These are phyloP conservation scores for Scatophagus argus DNA, from an alignment of 2,113 vertebrate species.

Conservation along the genomic window DNA sequence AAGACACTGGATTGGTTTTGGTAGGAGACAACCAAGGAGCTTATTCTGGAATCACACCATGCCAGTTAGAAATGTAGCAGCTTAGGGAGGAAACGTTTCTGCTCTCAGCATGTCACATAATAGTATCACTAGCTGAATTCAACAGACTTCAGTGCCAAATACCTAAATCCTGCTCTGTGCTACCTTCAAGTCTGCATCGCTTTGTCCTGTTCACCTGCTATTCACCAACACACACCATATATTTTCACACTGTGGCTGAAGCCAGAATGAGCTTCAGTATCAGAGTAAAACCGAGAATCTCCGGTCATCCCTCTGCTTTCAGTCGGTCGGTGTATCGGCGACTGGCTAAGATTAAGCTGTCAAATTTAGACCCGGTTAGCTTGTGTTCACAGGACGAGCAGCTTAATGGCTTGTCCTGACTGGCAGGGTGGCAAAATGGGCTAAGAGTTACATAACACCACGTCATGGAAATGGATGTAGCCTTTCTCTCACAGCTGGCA, in stretches of 20 bases:
- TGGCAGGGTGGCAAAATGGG: constrained; percentile 29
- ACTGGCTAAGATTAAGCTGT: constrained; percentile 50
- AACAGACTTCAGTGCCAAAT: constrained; percentile 28
- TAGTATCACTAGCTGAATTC: constrained; percentile 17
- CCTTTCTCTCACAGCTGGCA: constrained; percentile 49
- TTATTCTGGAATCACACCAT: constrained; percentile 41
- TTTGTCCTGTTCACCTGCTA: constrained; percentile 37
- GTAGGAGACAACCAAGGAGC: constrained; percentile 29
- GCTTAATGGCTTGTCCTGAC: constrained; percentile 63
- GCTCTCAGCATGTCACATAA: constrained; percentile 45
- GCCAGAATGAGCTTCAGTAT: constrained; percentile 21
- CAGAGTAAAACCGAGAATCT: constrained; percentile 2
- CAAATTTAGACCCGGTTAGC: constrained; percentile 52
- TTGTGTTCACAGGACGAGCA: constrained; percentile 37
- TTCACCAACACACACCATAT: constrained; percentile 18
- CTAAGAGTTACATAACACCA: constrained; percentile 61
- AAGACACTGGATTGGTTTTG: constrained; percentile 18
- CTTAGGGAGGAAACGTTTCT: constrained; percentile 27
- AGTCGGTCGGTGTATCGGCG: constrained; percentile 23
- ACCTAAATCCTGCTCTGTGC: constrained; percentile 35
- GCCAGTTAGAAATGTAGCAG: constrained; percentile 26
- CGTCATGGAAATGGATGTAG: constrained; percentile 43
- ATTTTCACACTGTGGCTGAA: constrained; percentile 18
- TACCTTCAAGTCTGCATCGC: constrained; percentile 51
- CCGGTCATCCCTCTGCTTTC: constrained; percentile 23